Evolutionary conservation across 2,113 vertebrate species (phyloP), one percentile per base, ranked within the genome.

Genomic region (Neoarius graeffei): DNA sequence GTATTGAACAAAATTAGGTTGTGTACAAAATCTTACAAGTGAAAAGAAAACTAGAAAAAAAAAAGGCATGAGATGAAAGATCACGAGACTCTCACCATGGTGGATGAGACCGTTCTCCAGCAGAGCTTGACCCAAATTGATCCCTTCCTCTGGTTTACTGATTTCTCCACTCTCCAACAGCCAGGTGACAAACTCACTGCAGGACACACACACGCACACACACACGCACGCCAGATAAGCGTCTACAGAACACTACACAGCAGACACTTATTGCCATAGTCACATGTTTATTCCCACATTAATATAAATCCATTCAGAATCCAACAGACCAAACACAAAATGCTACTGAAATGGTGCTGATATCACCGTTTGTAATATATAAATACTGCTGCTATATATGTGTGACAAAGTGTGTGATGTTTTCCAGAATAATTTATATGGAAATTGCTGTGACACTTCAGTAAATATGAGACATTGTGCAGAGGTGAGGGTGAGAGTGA

Each of bases 61-160:
- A 57, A 62, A 87, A n/a, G 27, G 17, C 8, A 0, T 59, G 14
- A 89, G 50, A 54, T n/a, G 2, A 57, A 27, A 56, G 17, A 27
- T 8, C 7, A 59, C 14, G 25, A 30, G 81, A 71, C 19, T 92
- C 97, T 97, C 94, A 99, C 98, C 98, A 1, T 99, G 98, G 93
- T 99, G 98, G 93, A 99, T 99, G 84, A 99, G 99, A 73, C 98
- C 98, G 1, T 99, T 99, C 93, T 99, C 98, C 93, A 99, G 69
- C 42, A 99, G 93, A 4, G 98, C 98, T 91, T 99, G 98, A 91
- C 98, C 98, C 93, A 99, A 89, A 93, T 99, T 99, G 89, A 99
- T 97, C 1, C 98, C 98, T 94, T 99, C 98, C 56, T 99, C 98
- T 0, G 96, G 95, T 92, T 98, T 99, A 93, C 97, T 98, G 95